These are phyloP conservation scores for Ormyrus nitidulus DNA, from an alignment of 2,888 invertebrate species.

Conservation along the genomic window DNA sequence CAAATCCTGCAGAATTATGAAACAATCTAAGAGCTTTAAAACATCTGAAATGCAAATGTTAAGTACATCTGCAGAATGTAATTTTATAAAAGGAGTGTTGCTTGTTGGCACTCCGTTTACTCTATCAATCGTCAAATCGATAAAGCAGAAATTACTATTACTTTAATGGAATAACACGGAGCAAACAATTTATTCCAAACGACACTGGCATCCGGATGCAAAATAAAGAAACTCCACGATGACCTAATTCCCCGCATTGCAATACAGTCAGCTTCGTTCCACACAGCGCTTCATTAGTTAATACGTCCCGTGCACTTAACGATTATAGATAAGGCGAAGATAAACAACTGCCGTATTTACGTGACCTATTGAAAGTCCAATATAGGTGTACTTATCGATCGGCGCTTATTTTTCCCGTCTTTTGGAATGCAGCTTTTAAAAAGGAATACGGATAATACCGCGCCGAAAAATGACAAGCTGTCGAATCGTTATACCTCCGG, in stretches of 20 bases:
- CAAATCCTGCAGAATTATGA: too few species aligned
- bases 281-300: conserved; percentile 34
- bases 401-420: not conserved
- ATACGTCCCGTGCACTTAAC: conserved; percentile 28
- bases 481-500: not conserved
- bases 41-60: too few species aligned
- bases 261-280: not conserved
- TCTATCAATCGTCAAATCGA: too few species aligned
- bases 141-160: too few species aligned
- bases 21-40: too few species aligned
- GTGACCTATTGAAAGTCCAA: conserved; percentile 34
- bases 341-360: conserved; percentile 38
- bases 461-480: not conserved
- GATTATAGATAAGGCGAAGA: conserved; percentile 32
- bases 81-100: too few species aligned
- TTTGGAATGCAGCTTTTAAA: not conserved
- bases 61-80: too few species aligned
- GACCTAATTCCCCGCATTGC: conserved; percentile 5
- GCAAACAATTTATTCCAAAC: not conserved
- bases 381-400: conserved; percentile 29
- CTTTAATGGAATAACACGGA: too few species aligned
- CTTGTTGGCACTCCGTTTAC: too few species aligned
- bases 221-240: not conserved
- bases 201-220: not conserved
- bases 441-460: not conserved